Evolutionary conservation across 2,113 vertebrate species (phyloP).

Genomic region (Hemiscyllium ocellatum): DNA sequence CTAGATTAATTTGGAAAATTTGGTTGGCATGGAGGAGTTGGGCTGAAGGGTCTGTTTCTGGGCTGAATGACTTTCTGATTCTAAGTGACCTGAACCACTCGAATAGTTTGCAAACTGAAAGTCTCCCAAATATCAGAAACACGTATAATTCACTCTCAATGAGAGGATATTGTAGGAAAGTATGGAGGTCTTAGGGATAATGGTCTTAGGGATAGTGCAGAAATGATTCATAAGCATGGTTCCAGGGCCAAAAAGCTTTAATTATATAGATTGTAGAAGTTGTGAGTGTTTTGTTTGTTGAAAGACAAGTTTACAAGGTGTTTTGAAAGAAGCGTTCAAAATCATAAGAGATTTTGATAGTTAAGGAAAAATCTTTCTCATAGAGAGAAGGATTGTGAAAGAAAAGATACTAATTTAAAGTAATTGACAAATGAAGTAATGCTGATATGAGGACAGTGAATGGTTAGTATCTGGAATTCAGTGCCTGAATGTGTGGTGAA

Average conservation of each 20-base stretch:
- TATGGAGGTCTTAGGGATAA: background rate
- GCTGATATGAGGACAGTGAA: background rate
- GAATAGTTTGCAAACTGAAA: too few species aligned
- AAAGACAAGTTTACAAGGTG: background rate
- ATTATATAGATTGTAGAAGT: background rate
- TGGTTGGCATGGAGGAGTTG: too few species aligned
- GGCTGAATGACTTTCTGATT: too few species aligned
- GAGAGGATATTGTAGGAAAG: background rate
- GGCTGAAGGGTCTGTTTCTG: too few species aligned
- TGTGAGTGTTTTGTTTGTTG: background rate
- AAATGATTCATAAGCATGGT: background rate
- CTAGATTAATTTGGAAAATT: too few species aligned
- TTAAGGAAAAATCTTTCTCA: background rate
- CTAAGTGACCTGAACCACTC: too few species aligned
- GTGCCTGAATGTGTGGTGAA: background rate
- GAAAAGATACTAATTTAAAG: background rate
- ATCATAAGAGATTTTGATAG: background rate
- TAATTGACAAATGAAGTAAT: background rate
- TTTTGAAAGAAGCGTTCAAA: background rate
- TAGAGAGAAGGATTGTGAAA: background rate
- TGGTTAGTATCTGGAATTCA: background rate
- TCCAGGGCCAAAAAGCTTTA: background rate
- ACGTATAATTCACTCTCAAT: background rate
- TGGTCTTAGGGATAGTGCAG: background rate
- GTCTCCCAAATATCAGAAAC: too few species aligned